phyloP scores from a whole-genome alignment of 2,113 vertebrate genomes.

The Aptenodytes patagonicus region DNA sequence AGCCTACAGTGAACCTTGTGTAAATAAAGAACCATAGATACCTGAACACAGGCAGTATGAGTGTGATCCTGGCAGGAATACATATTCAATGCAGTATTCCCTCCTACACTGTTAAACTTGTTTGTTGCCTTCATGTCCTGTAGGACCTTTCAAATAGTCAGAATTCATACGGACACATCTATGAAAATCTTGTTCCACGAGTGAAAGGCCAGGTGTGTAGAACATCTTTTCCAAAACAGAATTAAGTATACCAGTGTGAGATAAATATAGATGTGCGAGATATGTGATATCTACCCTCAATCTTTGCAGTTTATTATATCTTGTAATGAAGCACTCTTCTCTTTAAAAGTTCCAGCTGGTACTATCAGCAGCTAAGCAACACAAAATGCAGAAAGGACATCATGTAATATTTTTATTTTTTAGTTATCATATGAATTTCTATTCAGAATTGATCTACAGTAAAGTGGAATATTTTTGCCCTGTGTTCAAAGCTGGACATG shows the following conservation, averaged over 20 bases:
- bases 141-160: not conserved
- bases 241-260: not conserved
- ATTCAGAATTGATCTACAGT: not conserved
- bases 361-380: not conserved
- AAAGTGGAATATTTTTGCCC: not conserved
- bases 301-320: not conserved
- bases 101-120: rapidly evolving
- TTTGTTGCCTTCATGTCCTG: not conserved
- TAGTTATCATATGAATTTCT: not conserved
- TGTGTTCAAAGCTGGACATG: not conserved
- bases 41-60: not conserved
- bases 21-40: not conserved
- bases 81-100: not conserved
- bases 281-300: not conserved
- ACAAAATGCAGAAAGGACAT: not conserved
- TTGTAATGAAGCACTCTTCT: not conserved
- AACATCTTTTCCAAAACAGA: not conserved
- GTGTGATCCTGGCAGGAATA: not conserved
- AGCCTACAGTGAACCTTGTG: not conserved
- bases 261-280: not conserved
- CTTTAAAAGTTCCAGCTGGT: not conserved
- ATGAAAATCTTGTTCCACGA: not conserved
- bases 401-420: not conserved
- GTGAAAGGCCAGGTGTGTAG: not conserved
- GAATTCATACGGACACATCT: not conserved